Conservation (phyloP, 2,797 vertebrate genomes). For the Emys orbicularis region DNA sequence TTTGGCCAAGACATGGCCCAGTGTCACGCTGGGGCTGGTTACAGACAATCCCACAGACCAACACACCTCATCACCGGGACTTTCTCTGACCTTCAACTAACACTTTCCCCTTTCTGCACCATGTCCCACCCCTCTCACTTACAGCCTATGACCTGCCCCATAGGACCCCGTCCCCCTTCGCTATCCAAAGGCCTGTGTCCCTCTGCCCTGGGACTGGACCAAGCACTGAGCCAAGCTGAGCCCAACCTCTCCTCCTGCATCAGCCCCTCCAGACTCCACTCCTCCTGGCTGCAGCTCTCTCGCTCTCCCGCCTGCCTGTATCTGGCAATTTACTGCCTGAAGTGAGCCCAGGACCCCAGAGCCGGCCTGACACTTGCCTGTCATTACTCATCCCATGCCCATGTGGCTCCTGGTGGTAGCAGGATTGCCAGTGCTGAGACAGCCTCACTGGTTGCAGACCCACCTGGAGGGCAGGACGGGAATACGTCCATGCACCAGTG, state of each 20-base stretch:
- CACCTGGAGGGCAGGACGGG: not conserved
- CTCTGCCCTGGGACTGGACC: not conserved
- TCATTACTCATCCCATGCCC: not conserved
- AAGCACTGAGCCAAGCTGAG: constrained; percentile 41
- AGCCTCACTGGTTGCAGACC: not conserved
- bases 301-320: not conserved
- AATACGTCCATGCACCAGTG: not conserved
- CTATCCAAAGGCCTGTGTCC: not conserved
- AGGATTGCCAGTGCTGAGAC: not conserved
- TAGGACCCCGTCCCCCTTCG: not conserved
- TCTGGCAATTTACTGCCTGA: not conserved
- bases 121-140: too few relatives aligned
- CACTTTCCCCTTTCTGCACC: too few relatives aligned
- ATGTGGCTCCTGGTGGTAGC: too few relatives aligned
- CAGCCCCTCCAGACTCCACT: not conserved
- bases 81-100: not conserved
- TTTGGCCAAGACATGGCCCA: too few relatives aligned
- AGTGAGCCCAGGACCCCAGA: not conserved
- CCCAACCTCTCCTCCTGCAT: not conserved
- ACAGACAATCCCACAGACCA: too few relatives aligned
- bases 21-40: too few relatives aligned
- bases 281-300: not conserved
- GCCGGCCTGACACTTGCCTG: not conserved
- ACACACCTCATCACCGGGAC: not conserved
- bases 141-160: not conserved